Evolutionary conservation across 1,140 invertebrate species (phyloP).

Genomic region (Heliconius himera): DNA sequence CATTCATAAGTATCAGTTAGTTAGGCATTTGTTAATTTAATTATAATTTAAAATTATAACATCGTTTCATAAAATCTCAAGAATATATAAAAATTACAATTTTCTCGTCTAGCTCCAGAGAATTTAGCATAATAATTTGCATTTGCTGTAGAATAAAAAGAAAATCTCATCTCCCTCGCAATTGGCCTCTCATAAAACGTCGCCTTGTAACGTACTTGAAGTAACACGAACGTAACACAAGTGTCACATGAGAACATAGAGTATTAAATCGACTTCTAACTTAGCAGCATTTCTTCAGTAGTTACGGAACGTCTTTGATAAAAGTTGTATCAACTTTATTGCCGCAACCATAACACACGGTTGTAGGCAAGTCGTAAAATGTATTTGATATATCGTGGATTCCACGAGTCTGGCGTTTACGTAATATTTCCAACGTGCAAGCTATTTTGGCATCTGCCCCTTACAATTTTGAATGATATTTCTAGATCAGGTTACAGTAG

Average conservation of each 20-base stretch:
- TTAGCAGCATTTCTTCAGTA: constrained; percentile 1
- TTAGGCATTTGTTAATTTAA: too few species aligned
- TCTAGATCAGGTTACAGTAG: background rate
- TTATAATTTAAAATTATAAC: too few species aligned
- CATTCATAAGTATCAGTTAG: too few species aligned
- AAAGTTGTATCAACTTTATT: constrained; percentile 26
- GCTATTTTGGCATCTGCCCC: constrained; percentile 17
- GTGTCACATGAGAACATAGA: background rate
- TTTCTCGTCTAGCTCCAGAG: too few species aligned
- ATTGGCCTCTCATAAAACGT: background rate
- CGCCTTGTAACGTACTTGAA: background rate
- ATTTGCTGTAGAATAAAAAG: background rate
- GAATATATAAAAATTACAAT: too few species aligned
- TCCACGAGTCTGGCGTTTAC: constrained; percentile 21
- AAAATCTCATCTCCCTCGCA: background rate
- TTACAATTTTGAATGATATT: constrained; percentile 9
- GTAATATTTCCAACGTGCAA: constrained; percentile 22
- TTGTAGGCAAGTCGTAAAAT: constrained; percentile 36
- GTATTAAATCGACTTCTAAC: background rate
- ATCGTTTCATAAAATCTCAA: too few species aligned
- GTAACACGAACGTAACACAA: constrained; percentile 17
- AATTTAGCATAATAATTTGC: background rate
- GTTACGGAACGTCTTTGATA: constrained; percentile 3
- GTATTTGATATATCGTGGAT: constrained; percentile 35
- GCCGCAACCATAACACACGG: constrained; percentile 15